Percentiles rank a stretch among this genome's conserved stretches.
phyloP scores from a whole-genome alignment of 2,113 vertebrate genomes.

The Dryoscopus gambensis region DNA sequence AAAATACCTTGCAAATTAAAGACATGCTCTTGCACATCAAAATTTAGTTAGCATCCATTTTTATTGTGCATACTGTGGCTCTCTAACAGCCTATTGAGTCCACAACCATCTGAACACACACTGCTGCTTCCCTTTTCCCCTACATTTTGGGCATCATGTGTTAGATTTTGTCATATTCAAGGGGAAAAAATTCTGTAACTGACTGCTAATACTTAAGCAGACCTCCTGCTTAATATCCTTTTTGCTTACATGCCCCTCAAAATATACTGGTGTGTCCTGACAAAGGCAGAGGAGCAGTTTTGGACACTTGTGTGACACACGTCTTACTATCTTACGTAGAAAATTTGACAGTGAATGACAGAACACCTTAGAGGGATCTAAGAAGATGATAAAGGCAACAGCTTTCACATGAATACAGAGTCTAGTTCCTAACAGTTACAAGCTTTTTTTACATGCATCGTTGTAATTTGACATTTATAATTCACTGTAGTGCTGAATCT shows the following conservation, averaged over 20 bases:
- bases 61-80: conserved; percentile 55
- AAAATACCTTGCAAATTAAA: conserved; percentile 74
- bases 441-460: conserved; percentile 69
- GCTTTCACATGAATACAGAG: conserved; percentile 38
- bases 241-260: background rate
- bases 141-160: background rate
- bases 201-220: conserved; percentile 37
- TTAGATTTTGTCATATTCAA: conserved; percentile 33
- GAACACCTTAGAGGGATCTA: conserved; percentile 73
- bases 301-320: conserved; percentile 70
- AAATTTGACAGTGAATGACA: conserved; percentile 77
- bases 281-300: conserved; percentile 52
- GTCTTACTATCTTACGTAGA: conserved; percentile 64
- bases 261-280: conserved; percentile 48
- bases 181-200: background rate
- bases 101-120: background rate
- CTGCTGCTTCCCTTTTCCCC: background rate
- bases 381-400: conserved; percentile 67
- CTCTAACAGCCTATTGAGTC: conserved; percentile 10
- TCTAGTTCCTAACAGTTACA: conserved; percentile 70
- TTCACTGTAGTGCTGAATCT: conserved; percentile 65
- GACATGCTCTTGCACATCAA: conserved; percentile 71
- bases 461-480: conserved; percentile 79
- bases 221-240: conserved; percentile 32
- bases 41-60: conserved; percentile 68